Conservation (phyloP, 2,888 invertebrate species). For the Embidobia sp. region DNA sequence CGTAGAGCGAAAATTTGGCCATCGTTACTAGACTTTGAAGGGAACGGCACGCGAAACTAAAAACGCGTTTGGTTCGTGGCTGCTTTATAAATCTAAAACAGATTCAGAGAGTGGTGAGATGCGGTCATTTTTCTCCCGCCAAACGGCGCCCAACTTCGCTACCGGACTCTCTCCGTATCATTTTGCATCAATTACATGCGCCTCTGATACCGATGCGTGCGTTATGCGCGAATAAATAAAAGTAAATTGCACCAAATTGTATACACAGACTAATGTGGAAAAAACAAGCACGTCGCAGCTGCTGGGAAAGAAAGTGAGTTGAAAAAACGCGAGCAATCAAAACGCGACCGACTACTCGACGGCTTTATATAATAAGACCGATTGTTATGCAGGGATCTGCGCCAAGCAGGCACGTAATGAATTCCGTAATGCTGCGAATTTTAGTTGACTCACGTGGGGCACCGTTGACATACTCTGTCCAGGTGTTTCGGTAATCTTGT, state of each 20-base stretch:
- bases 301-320: conserved; percentile 38
- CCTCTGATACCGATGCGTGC: conserved; percentile 38
- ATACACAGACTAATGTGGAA: conserved; percentile 29
- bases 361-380: conserved; percentile 39
- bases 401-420: not conserved
- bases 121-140: conserved; percentile 50
- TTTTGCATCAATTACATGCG: conserved; percentile 61
- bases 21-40: conserved; percentile 38
- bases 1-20: conserved; percentile 46
- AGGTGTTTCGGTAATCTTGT: no score
- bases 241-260: conserved; percentile 51
- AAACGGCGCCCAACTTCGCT: conserved; percentile 38
- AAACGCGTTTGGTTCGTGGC: conserved; percentile 37
- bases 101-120: conserved; percentile 58
- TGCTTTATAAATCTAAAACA: conserved; percentile 64
- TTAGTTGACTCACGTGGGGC: no score
- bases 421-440: not conserved
- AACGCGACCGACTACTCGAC: not conserved
- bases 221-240: conserved; percentile 57
- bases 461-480: no score
- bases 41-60: conserved; percentile 49
- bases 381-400: conserved; percentile 32
- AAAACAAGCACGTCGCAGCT: conserved; percentile 32
- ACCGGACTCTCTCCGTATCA: conserved; percentile 55
- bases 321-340: conserved; percentile 37